A percentile compares a stretch with the other conserved stretches of the same genome.
These are phyloP conservation scores for Empis livida DNA, from an alignment of 2,888 invertebrate genomes.

Conservation along the genomic window DNA sequence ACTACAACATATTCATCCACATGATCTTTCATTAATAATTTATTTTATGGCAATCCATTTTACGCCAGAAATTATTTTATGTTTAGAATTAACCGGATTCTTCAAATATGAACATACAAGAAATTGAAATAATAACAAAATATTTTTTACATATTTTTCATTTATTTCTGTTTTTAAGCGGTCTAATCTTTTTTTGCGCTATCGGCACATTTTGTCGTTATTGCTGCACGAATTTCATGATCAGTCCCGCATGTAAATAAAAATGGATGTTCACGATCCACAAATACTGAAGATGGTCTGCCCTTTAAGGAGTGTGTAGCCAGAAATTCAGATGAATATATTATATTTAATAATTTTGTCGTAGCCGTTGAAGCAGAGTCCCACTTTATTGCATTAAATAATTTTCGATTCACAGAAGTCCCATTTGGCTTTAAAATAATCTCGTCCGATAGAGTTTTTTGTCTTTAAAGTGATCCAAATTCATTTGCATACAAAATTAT, in stretches of 20 bases:
- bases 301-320: constrained; percentile 47
- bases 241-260: constrained; percentile 39
- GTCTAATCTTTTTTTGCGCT: constrained; percentile 47
- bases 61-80: too few relatives aligned
- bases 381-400: constrained; percentile 40
- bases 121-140: too few relatives aligned
- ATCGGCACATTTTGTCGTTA: constrained; percentile 48
- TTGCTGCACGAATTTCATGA: constrained; percentile 41
- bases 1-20: too few relatives aligned
- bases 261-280: constrained; percentile 22
- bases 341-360: constrained; percentile 38
- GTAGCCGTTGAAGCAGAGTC: constrained; percentile 38
- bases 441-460: too few relatives aligned
- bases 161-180: constrained; percentile 32
- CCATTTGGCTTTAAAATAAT: constrained; percentile 24
- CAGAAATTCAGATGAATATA: constrained; percentile 42
- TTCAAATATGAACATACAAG: too few relatives aligned
- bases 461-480: too few relatives aligned
- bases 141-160: too few relatives aligned
- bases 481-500: too few relatives aligned
- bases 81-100: too few relatives aligned
- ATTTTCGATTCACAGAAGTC: constrained; percentile 24
- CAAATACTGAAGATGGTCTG: constrained; percentile 42
- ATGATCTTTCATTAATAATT: too few relatives aligned
- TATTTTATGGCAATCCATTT: too few relatives aligned